Percentiles rank a stretch among this genome's conserved stretches.
Evolutionary conservation across 2,113 vertebrate genomes (phyloP).

Genomic region (Trogon melanurus): DNA sequence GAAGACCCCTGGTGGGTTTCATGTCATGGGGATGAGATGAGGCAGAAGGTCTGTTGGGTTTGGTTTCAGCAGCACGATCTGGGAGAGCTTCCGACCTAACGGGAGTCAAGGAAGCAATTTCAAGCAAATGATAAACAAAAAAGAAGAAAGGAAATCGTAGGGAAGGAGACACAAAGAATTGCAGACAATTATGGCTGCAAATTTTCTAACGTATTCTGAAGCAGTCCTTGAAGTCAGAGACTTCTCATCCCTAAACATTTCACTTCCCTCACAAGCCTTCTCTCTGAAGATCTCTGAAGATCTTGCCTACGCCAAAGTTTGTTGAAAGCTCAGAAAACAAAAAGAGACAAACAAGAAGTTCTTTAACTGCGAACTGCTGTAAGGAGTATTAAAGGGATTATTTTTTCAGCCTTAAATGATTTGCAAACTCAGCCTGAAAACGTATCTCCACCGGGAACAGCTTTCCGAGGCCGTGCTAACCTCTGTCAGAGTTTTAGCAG

Average conservation of each 20-base stretch:
- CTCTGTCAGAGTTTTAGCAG: neutral
- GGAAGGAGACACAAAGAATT: neutral
- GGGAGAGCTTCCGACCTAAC: neutral
- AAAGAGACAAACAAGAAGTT: slow-evolving; percentile 19
- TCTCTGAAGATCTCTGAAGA: slow-evolving; percentile 11
- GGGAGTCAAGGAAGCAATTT: neutral
- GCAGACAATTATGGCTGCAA: neutral
- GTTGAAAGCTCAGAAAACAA: slow-evolving; percentile 39
- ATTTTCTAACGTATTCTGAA: neutral
- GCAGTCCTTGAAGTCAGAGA: slow-evolving; percentile 21
- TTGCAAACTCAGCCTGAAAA: slow-evolving; percentile 55
- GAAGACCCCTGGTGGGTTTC: neutral
- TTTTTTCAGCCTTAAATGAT: slow-evolving; percentile 22
- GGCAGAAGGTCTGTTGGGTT: neutral
- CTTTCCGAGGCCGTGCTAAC: slow-evolving; percentile 1
- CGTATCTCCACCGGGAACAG: neutral
- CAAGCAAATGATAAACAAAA: slow-evolving; percentile 43
- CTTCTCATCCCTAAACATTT: slow-evolving; percentile 29
- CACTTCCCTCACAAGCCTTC: neutral
- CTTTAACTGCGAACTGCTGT: neutral
- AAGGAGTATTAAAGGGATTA: slow-evolving; percentile 2
- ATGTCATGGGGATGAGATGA: fast-evolving
- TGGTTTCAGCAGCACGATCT: neutral
- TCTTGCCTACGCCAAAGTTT: neutral
- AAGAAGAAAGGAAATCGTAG: neutral